Conservation (phyloP, 2,797 vertebrate species). For the Acrossocheilus fasciatus region DNA sequence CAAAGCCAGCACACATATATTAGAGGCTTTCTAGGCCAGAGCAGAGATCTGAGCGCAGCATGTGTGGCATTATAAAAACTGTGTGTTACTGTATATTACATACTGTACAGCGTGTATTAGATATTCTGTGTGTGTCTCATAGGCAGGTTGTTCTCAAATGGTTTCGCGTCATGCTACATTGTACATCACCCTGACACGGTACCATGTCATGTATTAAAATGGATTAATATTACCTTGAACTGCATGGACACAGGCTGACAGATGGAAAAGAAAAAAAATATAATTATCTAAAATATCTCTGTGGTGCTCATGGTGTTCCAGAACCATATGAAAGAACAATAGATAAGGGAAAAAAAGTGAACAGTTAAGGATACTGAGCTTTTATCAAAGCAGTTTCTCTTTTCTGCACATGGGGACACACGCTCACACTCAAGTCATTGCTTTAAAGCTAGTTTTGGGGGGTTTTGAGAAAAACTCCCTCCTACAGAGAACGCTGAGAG, state of each 20-base stretch:
- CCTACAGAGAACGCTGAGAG: constrained; percentile 72
- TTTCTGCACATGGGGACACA: constrained; percentile 24
- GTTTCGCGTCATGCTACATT: neutral
- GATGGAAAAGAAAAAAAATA: neutral
- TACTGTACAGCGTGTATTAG: neutral
- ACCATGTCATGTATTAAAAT: neutral
- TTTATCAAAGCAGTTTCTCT: neutral
- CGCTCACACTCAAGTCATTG: constrained; percentile 75
- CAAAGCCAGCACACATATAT: constrained; percentile 43
- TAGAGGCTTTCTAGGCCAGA: constrained; percentile 40
- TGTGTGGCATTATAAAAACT: constrained; percentile 15
- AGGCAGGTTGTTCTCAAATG: neutral
- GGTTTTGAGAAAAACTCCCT: constrained; percentile 69
- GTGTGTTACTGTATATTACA: neutral
- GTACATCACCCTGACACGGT: neutral
- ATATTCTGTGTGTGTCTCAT: neutral
- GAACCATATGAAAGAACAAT: neutral
- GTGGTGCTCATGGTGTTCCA: neutral
- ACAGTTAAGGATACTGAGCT: neutral
- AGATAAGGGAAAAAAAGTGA: neutral
- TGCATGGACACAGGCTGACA: neutral
- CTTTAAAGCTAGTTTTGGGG: constrained; percentile 65
- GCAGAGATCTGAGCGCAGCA: constrained; percentile 27
- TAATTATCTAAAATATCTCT: neutral
- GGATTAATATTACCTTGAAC: neutral